Evolutionary conservation across 2,797 vertebrate species (phyloP).

Genomic region (Phrynocephalus vlangalii): DNA sequence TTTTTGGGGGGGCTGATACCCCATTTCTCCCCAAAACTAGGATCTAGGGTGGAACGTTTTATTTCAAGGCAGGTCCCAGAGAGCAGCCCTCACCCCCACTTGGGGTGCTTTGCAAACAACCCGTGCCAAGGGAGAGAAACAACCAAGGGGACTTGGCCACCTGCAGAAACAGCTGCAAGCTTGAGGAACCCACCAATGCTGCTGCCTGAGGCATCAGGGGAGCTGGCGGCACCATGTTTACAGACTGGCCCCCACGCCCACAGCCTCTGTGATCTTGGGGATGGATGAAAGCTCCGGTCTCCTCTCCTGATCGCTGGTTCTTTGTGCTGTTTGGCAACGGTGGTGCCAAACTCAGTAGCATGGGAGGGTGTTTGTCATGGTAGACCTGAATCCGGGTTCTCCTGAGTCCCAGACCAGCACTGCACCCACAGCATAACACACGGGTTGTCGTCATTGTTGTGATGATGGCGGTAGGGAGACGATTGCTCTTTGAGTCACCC

Average conservation of each 20-base stretch:
- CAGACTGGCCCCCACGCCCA: not conserved
- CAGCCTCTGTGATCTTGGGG: not conserved
- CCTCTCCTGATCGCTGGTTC: rapidly evolving
- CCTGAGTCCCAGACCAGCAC: no score
- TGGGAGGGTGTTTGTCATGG: rapidly evolving
- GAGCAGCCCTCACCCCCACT: not conserved
- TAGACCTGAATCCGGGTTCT: not conserved
- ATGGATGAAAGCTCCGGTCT: not conserved
- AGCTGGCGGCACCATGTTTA: no score
- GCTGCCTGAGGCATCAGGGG: not conserved
- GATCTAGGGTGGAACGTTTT: no score
- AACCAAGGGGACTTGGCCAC: no score
- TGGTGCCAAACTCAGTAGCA: rapidly evolving
- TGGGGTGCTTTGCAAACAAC: not conserved
- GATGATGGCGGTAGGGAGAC: no score
- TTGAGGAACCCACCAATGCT: not conserved
- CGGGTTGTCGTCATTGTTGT: no score
- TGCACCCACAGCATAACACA: no score
- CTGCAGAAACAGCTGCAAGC: not conserved
- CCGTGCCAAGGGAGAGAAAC: not conserved
- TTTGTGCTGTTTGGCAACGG: not conserved
- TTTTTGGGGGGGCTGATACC: no score
- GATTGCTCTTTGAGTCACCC: no score
- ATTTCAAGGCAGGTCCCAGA: not conserved
- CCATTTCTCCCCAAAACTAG: no score